Evolutionary conservation across 2,888 invertebrate species (phyloP).

Genomic region (Clunio marinus): DNA sequence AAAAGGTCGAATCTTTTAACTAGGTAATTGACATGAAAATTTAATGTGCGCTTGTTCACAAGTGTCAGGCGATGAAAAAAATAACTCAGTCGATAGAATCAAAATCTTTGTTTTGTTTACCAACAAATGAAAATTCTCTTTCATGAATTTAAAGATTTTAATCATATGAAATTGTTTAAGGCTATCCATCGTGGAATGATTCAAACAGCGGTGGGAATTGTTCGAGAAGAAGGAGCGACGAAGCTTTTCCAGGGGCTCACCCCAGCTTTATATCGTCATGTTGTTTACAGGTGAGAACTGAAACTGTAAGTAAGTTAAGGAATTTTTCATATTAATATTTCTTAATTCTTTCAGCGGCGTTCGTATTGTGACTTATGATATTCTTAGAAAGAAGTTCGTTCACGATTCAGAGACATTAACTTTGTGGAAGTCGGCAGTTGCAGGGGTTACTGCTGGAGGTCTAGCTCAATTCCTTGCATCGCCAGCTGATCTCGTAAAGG

Average conservation of each 20-base stretch:
- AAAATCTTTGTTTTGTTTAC: too few relatives aligned
- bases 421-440: constrained; percentile 58
- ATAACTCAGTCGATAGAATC: too few relatives aligned
- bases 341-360: constrained; percentile 66
- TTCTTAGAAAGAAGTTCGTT: constrained; percentile 64
- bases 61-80: too few relatives aligned
- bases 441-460: constrained; percentile 78
- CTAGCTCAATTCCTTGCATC: constrained; percentile 84
- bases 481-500: constrained; percentile 89
- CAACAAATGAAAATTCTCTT: too few relatives aligned
- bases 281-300: constrained; percentile 57
- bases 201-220: constrained; percentile 74
- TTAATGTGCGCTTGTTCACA: too few relatives aligned
- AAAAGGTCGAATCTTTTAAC: too few relatives aligned
- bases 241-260: constrained; percentile 85
- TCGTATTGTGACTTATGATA: constrained; percentile 80
- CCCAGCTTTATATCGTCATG: constrained; percentile 83
- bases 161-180: not conserved
- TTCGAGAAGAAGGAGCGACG: constrained; percentile 69
- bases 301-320: too few relatives aligned
- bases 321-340: too few relatives aligned
- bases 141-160: too few relatives aligned
- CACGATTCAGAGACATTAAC: constrained; percentile 49
- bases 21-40: too few relatives aligned
- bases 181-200: constrained; percentile 69